Conservation (phyloP, 2,113 vertebrate genomes). For the Hucho hucho region DNA sequence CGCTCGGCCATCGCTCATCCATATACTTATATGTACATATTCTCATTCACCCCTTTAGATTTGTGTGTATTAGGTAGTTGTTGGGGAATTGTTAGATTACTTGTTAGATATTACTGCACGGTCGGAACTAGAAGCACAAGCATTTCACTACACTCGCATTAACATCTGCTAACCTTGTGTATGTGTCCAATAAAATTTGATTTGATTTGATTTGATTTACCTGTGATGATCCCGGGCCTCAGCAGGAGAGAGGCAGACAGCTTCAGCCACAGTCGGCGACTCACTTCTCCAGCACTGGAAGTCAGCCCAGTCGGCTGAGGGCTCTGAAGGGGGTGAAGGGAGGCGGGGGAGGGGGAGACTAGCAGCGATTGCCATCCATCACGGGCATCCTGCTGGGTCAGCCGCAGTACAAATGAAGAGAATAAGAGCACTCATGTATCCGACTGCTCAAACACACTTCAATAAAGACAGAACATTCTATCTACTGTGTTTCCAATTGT, state of each 20-base stretch:
- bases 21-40: no score
- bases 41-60: no score
- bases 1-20: no score
- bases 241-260: background rate
- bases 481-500: no score
- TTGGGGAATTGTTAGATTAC: no score
- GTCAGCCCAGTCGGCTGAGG: background rate
- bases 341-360: background rate
- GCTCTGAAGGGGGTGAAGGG: background rate
- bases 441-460: slow-evolving; percentile 1
- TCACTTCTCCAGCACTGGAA: slow-evolving; percentile 9
- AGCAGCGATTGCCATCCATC: slow-evolving; percentile 18
- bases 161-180: no score
- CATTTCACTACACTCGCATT: no score
- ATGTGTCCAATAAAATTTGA: background rate
- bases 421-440: slow-evolving; percentile 18
- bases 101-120: no score
- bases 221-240: background rate
- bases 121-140: no score
- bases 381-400: slow-evolving; percentile 13
- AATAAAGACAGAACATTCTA: background rate
- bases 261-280: background rate
- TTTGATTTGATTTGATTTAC: background rate
- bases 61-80: no score
- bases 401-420: slow-evolving; percentile 12